Base-by-base conservation (phyloP, 2,888 invertebrate genomes). In the Anarsia innoxiella region DNA sequence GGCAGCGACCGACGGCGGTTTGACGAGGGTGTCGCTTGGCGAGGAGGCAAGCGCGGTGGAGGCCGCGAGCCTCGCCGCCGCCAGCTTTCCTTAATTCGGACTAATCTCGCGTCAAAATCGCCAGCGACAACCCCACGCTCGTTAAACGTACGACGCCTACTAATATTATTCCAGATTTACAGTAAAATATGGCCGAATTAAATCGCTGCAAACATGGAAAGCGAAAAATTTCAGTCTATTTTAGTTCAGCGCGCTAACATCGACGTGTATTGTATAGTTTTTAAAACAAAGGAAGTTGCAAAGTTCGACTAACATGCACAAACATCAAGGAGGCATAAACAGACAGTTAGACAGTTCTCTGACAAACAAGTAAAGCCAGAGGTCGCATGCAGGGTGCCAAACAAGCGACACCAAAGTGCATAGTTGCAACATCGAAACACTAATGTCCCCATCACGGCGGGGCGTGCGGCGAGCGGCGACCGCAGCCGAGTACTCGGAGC, bases 101-200 rank as follows among this genome's bases (percentile, higher is more conserved):
- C 47, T 55, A 53, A 55, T 55, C 52, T 55, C 44, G 46, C 48
- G 44, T 49, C 50, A 50, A 41, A 48, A 53, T 49, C 52, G 48
- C 41, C 48, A 43, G 45, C 42, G 37, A 53, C 52, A 51, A 49
- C 51, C 47, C 49, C 31, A 42, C 37, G 42, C 48, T 47, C 49
- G 49, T 52, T 48, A 48, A 40, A 44, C 45, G 46, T 44, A 48
- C 46, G 48, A 42, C 36, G 37, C 35, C 30, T 32, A 41, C 40
- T 23, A 37, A 41, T 36, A 41, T 35, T 37, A 35, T 23, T 34
- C 37, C 16, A 31, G 37, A 35, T 31, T 35, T 12, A 28, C 37
- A 41, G 31, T 35, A 42, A 44, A 42, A 44, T 45, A 42, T 37
- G 32, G 34, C 31, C 36, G 42, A 33, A 27, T 42, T 36, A 41